Conservation (phyloP, 2,888 invertebrate species). For the Melipona bicolor region DNA sequence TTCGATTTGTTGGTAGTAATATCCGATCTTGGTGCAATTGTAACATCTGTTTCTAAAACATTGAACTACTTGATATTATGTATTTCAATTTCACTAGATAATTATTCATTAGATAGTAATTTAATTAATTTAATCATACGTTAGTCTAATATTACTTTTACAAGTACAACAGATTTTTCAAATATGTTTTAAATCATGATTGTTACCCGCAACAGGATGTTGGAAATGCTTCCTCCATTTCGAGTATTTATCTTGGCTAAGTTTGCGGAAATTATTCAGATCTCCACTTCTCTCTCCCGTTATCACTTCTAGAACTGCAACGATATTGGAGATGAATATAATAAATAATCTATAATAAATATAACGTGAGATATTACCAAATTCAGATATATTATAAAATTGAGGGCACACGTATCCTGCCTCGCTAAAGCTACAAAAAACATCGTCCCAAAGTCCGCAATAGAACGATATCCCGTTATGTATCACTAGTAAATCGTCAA, state of each 20-base stretch:
- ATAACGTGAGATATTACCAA: constrained; percentile 84
- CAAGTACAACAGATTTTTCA: not conserved
- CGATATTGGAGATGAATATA: not conserved
- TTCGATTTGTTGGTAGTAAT: constrained; percentile 40
- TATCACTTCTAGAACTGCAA: constrained; percentile 87
- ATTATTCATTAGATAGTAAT: not conserved
- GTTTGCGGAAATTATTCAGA: constrained; percentile 78
- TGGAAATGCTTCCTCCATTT: constrained; percentile 14
- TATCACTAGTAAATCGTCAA: constrained; percentile 90
- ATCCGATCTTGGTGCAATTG: not conserved
- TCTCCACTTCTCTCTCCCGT: constrained; percentile 86
- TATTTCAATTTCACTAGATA: not conserved
- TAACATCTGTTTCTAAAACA: constrained; percentile 6
- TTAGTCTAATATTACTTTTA: not conserved
- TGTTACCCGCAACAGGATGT: constrained; percentile 22
- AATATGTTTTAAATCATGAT: not conserved
- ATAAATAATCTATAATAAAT: not conserved
- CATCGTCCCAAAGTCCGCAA: constrained; percentile 87
- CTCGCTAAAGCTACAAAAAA: constrained; percentile 86
- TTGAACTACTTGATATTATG: not conserved
- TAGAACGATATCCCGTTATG: constrained; percentile 89
- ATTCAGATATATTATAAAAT: constrained; percentile 93
- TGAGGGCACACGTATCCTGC: constrained; percentile 89
- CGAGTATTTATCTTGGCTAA: constrained; percentile 33
- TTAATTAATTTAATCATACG: too few relatives aligned